Evolutionary conservation across 2,888 invertebrate species (phyloP).

Genomic region (Nomada ferruginata): DNA sequence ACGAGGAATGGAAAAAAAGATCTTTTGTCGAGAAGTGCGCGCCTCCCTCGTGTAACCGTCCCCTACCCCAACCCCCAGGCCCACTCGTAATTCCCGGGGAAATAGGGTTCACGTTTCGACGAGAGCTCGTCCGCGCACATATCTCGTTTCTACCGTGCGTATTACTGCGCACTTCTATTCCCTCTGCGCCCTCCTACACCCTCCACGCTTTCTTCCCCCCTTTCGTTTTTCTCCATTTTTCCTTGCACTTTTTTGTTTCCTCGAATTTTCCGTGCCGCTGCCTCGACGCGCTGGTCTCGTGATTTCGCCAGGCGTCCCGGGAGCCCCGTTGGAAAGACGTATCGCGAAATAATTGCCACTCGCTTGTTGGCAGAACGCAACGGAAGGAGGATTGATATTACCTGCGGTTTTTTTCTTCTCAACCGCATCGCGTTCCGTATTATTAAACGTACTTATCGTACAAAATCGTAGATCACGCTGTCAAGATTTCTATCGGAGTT

Average conservation of each 20-base stretch:
- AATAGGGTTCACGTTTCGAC: constrained; percentile 69
- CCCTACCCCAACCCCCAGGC: constrained; percentile 19
- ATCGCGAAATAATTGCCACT: neutral
- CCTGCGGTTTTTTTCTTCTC: neutral
- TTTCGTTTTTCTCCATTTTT: neutral
- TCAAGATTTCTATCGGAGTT: constrained; percentile 14
- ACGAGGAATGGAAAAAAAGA: constrained; percentile 62
- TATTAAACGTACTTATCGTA: neutral
- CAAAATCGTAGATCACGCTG: constrained; percentile 8
- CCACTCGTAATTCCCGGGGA: constrained; percentile 68
- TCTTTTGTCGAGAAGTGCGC: constrained; percentile 70
- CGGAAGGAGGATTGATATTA: neutral
- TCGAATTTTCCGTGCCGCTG: neutral
- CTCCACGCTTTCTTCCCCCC: neutral
- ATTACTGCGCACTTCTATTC: constrained; percentile 31
- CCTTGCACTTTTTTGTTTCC: neutral
- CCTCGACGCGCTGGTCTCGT: neutral
- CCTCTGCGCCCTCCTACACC: neutral
- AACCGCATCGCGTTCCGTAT: neutral
- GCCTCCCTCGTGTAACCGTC: constrained; percentile 29
- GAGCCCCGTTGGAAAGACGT: neutral
- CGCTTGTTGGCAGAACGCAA: neutral
- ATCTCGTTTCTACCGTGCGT: constrained; percentile 52
- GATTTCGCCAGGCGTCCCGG: neutral
- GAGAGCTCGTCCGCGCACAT: constrained; percentile 55